phyloP scores from a whole-genome alignment of 2,113 vertebrate genomes.

The Phalacrocorax brasilianus region DNA sequence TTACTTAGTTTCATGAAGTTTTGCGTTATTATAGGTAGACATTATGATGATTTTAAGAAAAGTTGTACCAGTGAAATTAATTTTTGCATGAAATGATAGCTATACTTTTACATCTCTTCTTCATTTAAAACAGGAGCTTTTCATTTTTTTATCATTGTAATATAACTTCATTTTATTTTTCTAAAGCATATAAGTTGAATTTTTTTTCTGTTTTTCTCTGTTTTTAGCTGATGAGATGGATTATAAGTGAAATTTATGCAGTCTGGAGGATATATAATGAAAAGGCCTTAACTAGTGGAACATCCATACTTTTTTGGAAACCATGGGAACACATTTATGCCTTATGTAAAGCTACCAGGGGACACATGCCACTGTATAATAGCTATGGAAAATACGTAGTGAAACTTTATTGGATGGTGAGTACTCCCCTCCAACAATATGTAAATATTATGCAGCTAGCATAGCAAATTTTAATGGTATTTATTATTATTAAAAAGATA shows the following conservation, averaged over 20 bases:
- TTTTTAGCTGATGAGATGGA: slow-evolving; percentile 88
- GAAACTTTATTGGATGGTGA: slow-evolving; percentile 95
- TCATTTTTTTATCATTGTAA: background rate
- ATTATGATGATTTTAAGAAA: background rate
- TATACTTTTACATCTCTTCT: background rate
- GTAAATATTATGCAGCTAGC: background rate
- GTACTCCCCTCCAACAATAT: background rate
- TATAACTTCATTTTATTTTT: background rate
- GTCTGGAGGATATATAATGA: slow-evolving; percentile 80
- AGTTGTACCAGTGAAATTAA: background rate
- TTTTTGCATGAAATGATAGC: background rate
- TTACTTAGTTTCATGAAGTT: background rate
- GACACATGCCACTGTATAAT: slow-evolving; percentile 87
- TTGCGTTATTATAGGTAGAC: background rate
- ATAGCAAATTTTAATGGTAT: background rate
- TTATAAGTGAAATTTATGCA: slow-evolving; percentile 88
- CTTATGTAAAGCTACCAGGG: slow-evolving; percentile 81
- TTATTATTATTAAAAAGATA: background rate
- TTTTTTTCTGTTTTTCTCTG: background rate
- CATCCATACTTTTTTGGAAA: slow-evolving; percentile 74
- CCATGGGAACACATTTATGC: slow-evolving; percentile 97
- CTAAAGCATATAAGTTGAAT: background rate
- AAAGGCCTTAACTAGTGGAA: slow-evolving; percentile 16
- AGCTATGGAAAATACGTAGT: slow-evolving; percentile 90
- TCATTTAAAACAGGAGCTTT: background rate